phyloP scores from a whole-genome alignment of 2,797 vertebrate species.

The Cryptoprocta ferox region DNA sequence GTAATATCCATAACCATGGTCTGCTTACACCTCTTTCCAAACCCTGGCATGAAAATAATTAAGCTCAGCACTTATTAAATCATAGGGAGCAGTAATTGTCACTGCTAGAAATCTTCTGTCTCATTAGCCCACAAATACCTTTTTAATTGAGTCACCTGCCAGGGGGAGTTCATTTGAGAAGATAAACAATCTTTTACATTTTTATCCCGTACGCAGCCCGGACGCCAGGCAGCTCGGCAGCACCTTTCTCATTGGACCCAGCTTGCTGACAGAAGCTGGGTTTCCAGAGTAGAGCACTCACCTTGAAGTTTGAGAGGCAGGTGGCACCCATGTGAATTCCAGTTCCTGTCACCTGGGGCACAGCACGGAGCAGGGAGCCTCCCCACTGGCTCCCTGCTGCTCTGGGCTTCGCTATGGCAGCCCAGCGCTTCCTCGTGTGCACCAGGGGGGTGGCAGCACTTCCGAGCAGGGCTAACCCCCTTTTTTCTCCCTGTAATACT shows the following conservation, averaged over 20 bases:
- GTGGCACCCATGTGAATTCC: not conserved
- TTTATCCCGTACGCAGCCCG: not conserved
- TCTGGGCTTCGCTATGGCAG: too few species aligned
- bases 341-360: not conserved
- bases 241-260: not conserved
- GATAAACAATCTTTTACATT: constrained; percentile 55
- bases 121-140: constrained; percentile 73
- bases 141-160: constrained; percentile 59
- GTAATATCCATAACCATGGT: not conserved
- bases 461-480: not conserved
- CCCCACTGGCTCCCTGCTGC: fast-evolving
- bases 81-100: constrained; percentile 54
- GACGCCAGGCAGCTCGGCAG: constrained; percentile 27
- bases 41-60: constrained; percentile 53
- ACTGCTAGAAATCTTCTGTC: constrained; percentile 43
- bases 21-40: constrained; percentile 38
- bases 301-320: not conserved
- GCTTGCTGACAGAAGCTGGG: not conserved
- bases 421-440: not conserved
- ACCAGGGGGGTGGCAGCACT: not conserved
- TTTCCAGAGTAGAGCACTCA: not conserved
- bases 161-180: constrained; percentile 52
- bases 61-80: constrained; percentile 64
- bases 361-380: not conserved
- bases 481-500: not conserved